Conservation (phyloP, 2,888 invertebrate genomes). For the Loripinus fragilis region DNA sequence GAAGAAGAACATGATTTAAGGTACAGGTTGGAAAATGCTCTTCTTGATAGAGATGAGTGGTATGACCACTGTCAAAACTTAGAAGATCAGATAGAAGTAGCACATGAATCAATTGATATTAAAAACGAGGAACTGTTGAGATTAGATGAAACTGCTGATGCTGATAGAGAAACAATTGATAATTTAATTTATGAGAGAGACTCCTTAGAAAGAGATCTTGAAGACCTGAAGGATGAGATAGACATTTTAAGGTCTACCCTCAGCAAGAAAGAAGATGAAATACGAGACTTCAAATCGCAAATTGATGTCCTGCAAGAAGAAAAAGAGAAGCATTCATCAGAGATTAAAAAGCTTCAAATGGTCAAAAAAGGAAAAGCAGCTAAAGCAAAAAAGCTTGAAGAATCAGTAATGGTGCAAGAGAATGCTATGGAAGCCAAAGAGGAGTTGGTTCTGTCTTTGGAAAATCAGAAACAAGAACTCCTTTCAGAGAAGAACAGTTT, state of each 20-base stretch:
- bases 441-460: neutral
- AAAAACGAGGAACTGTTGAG: conserved; percentile 56
- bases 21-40: conserved; percentile 43
- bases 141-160: conserved; percentile 51
- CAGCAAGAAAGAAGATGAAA: conserved; percentile 43
- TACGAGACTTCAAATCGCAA: conserved; percentile 47
- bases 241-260: conserved; percentile 46
- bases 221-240: conserved; percentile 48
- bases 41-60: conserved; percentile 57
- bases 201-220: conserved; percentile 56
- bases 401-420: conserved; percentile 47
- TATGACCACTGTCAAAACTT: conserved; percentile 46
- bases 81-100: conserved; percentile 54
- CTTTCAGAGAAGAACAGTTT: too few relatives aligned
- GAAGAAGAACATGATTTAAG: conserved; percentile 52
- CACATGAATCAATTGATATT: conserved; percentile 53
- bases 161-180: conserved; percentile 38
- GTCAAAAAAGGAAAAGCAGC: conserved; percentile 48
- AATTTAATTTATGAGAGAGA: conserved; percentile 35
- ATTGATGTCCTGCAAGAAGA: conserved; percentile 44
- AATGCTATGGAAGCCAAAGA: conserved; percentile 37
- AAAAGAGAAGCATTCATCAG: conserved; percentile 47
- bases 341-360: conserved; percentile 58
- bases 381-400: conserved; percentile 50
- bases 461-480: neutral